Evolutionary conservation across 2,888 invertebrate species (phyloP).

Genomic region (Himalopsyche japonica): DNA sequence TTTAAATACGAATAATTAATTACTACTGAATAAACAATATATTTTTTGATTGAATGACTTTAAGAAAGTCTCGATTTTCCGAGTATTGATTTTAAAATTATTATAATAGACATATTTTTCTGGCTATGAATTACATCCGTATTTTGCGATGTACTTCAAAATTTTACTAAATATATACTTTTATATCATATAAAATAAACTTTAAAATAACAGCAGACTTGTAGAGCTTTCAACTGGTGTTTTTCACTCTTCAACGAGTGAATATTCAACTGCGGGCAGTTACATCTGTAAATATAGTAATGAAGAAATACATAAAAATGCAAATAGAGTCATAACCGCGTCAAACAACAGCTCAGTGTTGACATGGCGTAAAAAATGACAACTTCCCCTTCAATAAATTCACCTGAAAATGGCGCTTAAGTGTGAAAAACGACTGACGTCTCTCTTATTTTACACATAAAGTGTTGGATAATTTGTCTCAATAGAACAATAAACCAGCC

Average conservation of each 20-base stretch:
- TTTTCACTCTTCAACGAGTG: neutral
- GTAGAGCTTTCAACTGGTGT: neutral
- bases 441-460: neutral
- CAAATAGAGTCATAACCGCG: neutral
- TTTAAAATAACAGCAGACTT: neutral
- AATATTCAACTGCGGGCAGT: neutral
- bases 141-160: too few species aligned
- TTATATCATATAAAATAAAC: too few species aligned
- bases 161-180: too few species aligned
- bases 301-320: neutral
- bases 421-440: neutral
- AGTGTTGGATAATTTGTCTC: conserved; percentile 1
- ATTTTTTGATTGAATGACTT: too few species aligned
- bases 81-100: too few species aligned
- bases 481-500: neutral
- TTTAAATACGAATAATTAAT: too few species aligned
- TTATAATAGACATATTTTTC: too few species aligned
- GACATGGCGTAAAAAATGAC: neutral
- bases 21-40: too few species aligned
- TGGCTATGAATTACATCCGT: too few species aligned
- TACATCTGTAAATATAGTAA: neutral
- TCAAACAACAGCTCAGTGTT: neutral
- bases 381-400: neutral
- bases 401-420: neutral
- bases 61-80: too few species aligned